Percentiles rank a stretch among this genome's conserved stretches.
phyloP scores from a whole-genome alignment of 2,113 vertebrate species.

The Mastomys natalensis region DNA sequence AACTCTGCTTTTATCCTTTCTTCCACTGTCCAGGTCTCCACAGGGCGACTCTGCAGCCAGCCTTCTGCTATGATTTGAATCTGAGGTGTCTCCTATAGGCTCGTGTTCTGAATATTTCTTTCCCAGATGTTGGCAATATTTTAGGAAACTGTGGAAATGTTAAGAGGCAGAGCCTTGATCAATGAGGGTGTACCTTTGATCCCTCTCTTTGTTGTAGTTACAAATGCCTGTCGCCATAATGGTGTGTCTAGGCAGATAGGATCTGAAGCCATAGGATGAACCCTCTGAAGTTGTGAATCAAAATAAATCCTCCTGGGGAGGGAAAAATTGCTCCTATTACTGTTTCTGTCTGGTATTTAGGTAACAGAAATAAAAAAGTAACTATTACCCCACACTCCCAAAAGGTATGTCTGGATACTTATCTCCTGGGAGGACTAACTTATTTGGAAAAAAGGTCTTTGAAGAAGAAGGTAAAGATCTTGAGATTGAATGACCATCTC shows the following conservation, averaged over 20 bases:
- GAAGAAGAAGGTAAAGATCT: not conserved
- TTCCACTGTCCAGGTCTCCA: no score
- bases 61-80: not conserved
- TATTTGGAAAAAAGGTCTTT: not conserved
- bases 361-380: not conserved
- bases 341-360: not conserved
- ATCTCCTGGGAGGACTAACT: not conserved
- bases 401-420: not conserved
- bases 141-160: not conserved
- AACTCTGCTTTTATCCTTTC: not conserved
- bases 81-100: not conserved
- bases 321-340: not conserved
- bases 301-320: not conserved
- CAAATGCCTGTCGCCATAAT: not conserved
- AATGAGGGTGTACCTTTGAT: not conserved
- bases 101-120: not conserved
- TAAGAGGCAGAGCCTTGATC: not conserved
- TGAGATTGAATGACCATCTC: not conserved
- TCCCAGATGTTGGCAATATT: not conserved
- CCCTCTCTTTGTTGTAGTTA: not conserved
- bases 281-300: not conserved
- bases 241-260: not conserved
- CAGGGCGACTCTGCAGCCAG: not conserved
- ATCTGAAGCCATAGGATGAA: no score
- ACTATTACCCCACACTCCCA: not conserved